Evolutionary conservation across 2,113 vertebrate species (phyloP).

Genomic region (Orientallactaga bullata): DNA sequence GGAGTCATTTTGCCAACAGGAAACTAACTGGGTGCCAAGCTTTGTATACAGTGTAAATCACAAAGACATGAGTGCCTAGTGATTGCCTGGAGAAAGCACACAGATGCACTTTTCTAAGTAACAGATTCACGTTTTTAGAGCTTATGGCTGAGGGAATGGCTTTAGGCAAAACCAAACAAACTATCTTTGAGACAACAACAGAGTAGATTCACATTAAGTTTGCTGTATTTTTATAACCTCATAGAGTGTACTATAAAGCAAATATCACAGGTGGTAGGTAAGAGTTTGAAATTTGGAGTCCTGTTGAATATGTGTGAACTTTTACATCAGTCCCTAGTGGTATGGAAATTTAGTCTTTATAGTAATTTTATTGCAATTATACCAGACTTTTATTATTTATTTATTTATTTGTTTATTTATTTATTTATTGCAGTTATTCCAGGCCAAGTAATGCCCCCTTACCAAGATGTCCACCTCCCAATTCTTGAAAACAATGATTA

Average conservation of each 20-base stretch:
- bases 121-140: conserved; percentile 11
- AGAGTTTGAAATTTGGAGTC: neutral
- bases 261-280: neutral
- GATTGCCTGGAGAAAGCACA: conserved; percentile 25
- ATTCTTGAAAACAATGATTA: neutral
- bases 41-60: conserved; percentile 67
- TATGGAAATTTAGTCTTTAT: neutral
- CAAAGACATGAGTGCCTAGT: neutral
- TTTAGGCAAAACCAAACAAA: conserved; percentile 8
- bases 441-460: neutral
- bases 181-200: neutral
- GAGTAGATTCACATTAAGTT: conserved; percentile 12
- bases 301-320: neutral
- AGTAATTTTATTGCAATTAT: neutral
- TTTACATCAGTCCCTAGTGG: neutral
- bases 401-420: too few relatives aligned
- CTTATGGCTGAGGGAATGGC: conserved; percentile 2
- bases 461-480: neutral
- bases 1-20: conserved; percentile 59
- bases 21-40: conserved; percentile 44
- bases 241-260: neutral
- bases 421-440: too few relatives aligned
- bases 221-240: conserved; percentile 1
- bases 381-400: neutral
- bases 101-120: conserved; percentile 36